Conservation (phyloP, 2,797 vertebrate genomes). For the Limosa lapponica region DNA sequence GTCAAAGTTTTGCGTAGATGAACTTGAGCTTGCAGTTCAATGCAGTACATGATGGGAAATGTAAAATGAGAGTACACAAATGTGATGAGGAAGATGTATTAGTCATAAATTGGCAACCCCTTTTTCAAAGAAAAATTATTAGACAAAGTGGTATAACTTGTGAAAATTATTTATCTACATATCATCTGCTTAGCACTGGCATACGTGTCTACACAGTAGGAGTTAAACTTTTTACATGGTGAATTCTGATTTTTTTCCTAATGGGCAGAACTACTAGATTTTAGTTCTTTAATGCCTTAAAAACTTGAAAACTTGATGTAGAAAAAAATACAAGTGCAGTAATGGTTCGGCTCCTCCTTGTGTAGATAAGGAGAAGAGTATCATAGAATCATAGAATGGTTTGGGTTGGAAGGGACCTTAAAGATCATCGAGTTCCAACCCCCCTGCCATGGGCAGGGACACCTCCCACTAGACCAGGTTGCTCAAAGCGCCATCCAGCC, state of each 20-base stretch:
- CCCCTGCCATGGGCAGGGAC: neutral
- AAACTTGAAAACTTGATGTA: neutral
- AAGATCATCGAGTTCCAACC: neutral
- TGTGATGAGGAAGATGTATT: neutral
- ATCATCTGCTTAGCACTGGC: neutral
- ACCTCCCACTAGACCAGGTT: neutral
- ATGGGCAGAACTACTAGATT: neutral
- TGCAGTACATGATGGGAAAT: neutral
- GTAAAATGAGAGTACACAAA: neutral
- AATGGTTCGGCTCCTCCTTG: neutral
- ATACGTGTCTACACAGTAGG: rapidly evolving
- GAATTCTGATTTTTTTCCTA: neutral
- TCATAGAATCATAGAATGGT: neutral
- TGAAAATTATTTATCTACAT: neutral
- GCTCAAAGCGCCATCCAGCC: neutral
- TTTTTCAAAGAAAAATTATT: too few species aligned
- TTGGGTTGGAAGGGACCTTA: neutral
- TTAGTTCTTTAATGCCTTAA: neutral
- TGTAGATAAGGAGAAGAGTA: neutral
- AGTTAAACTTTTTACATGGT: neutral
- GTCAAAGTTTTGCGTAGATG: neutral
- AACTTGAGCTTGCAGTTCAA: neutral
- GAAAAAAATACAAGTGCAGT: neutral
- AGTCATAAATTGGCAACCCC: too few species aligned
- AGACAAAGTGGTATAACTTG: neutral